Evolutionary conservation across 2,888 invertebrate genomes (phyloP).

Genomic region (Leptarthrus brevirostris): DNA sequence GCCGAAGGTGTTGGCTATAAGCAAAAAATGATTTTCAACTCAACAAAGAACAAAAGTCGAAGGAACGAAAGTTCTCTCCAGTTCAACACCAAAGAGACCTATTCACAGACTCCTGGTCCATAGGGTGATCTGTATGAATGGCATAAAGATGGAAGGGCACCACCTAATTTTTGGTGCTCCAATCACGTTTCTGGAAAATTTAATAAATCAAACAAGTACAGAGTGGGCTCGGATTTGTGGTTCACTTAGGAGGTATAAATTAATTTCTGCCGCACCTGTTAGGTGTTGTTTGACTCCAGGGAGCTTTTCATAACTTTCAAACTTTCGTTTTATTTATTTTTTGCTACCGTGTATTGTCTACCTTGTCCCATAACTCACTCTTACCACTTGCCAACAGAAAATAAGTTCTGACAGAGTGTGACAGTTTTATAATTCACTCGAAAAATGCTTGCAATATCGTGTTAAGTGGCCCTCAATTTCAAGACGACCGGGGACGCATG

Average conservation of each 20-base stretch:
- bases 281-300: constrained; percentile 44
- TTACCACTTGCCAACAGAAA: not conserved
- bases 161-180: constrained; percentile 17
- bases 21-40: constrained; percentile 2
- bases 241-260: constrained; percentile 53
- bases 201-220: constrained; percentile 51
- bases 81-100: not conserved
- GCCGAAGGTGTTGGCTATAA: not conserved
- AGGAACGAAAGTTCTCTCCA: not conserved
- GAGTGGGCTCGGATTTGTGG: constrained; percentile 50
- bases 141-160: not conserved
- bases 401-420: constrained; percentile 2
- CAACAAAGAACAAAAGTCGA: too few relatives aligned
- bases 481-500: not conserved
- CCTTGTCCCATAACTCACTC: constrained; percentile 9
- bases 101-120: not conserved
- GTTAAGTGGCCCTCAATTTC: not conserved
- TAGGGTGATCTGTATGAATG: not conserved
- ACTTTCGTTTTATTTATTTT: too few relatives aligned
- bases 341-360: not conserved
- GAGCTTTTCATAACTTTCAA: constrained; percentile 43
- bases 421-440: not conserved
- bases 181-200: constrained; percentile 51
- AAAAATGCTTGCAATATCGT: not conserved
- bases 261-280: constrained; percentile 53